These are phyloP conservation scores for Callorhinus ursinus DNA, from an alignment of 2,113 vertebrate species.

Conservation along the genomic window DNA sequence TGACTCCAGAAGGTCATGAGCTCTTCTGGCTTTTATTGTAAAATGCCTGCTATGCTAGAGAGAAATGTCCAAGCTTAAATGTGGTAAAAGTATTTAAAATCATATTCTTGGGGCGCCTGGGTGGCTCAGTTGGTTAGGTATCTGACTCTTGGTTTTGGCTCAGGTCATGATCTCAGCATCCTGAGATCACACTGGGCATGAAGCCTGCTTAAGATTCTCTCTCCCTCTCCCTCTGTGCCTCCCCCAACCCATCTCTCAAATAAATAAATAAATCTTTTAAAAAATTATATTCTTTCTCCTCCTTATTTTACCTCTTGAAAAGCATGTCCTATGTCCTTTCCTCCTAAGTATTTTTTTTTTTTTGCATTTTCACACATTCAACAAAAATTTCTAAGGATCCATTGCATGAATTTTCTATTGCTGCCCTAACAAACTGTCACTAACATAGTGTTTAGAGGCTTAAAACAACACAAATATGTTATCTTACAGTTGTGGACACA, in stretches of 20 bases:
- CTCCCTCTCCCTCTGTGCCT: neutral
- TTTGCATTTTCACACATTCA: neutral
- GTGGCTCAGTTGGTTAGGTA: neutral
- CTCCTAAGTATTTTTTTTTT: neutral
- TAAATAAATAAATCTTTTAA: neutral
- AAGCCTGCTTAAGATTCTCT: neutral
- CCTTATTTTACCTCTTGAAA: neutral
- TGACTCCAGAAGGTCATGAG: neutral
- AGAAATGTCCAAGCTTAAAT: neutral
- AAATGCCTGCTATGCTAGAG: neutral
- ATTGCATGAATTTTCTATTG: neutral
- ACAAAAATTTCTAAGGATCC: neutral
- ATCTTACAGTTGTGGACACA: neutral
- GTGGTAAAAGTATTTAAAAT: neutral
- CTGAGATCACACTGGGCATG: neutral
- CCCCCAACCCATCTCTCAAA: neutral
- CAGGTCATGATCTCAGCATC: neutral
- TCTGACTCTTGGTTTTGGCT: neutral
- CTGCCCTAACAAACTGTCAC: neutral
- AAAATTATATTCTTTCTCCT: neutral
- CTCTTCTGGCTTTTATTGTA: neutral
- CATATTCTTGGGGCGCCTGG: neutral
- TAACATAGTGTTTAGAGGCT: neutral
- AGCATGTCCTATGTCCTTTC: neutral
- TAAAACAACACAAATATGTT: neutral